phyloP scores from a whole-genome alignment of 2,113 vertebrate genomes.

The Fulica atra region DNA sequence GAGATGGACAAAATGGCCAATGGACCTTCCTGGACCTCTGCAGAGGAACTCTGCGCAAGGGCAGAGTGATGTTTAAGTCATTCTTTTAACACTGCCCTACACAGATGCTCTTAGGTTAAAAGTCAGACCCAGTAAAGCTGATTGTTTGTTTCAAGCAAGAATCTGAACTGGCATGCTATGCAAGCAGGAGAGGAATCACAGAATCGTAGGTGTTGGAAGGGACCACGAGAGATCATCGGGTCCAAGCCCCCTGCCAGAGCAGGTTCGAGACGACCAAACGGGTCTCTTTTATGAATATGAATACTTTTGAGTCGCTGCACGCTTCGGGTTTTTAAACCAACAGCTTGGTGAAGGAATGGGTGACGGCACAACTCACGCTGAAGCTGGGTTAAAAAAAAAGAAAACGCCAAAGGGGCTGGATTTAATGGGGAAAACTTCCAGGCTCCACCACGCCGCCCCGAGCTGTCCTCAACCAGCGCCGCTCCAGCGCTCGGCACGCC shows the following conservation, averaged over 20 bases:
- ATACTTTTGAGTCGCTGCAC: too few relatives aligned
- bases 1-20: fast-evolving
- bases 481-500: fast-evolving
- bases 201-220: too few relatives aligned
- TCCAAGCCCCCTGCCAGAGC: too few relatives aligned
- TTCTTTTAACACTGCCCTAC: not conserved
- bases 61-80: not conserved
- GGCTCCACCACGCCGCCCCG: not conserved
- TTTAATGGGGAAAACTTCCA: not conserved
- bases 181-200: not conserved
- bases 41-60: fast-evolving
- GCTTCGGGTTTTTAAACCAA: not conserved
- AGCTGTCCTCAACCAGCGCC: not conserved
- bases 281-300: too few relatives aligned
- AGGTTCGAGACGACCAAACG: too few relatives aligned
- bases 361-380: not conserved
- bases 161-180: not conserved
- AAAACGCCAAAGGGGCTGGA: not conserved
- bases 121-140: not conserved
- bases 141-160: not conserved
- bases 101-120: not conserved
- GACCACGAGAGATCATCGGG: too few relatives aligned
- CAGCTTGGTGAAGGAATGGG: not conserved
- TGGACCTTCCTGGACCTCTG: fast-evolving
- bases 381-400: not conserved